A percentile compares a stretch with the other conserved stretches of the same genome.
These are phyloP conservation scores for Proisotoma minuta DNA, from an alignment of 2,888 invertebrate species.

Conservation along the genomic window DNA sequence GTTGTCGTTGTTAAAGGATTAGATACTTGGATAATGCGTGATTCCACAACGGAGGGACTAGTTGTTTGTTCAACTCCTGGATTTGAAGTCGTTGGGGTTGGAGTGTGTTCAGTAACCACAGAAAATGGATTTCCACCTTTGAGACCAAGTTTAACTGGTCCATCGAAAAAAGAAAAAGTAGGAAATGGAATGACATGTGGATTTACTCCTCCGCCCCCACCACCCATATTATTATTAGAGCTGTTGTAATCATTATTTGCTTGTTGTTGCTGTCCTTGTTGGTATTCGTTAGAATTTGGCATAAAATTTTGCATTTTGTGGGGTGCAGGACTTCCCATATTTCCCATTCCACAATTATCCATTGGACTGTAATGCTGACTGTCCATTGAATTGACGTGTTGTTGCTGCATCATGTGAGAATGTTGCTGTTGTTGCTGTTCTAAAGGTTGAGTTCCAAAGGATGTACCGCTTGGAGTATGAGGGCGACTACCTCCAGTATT, in stretches of 20 bases:
- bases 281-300: conserved; percentile 1
- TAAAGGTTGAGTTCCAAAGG: conserved; percentile 2
- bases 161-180: conserved; percentile 43
- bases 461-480: conserved; percentile 38
- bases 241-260: background rate
- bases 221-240: conserved; percentile 15
- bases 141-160: conserved; percentile 36
- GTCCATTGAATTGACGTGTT: conserved; percentile 24
- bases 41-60: no score
- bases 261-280: background rate
- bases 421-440: conserved; percentile 45
- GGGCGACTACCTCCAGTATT: conserved; percentile 46
- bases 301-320: conserved; percentile 9
- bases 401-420: conserved; percentile 50
- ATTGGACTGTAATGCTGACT: background rate
- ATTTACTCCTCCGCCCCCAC: conserved; percentile 40
- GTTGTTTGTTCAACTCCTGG: background rate
- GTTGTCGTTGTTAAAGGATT: background rate
- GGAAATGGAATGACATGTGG: conserved; percentile 40
- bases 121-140: conserved; percentile 47
- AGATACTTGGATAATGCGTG: background rate
- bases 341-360: conserved; percentile 25
- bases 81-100: conserved; percentile 24
- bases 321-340: conserved; percentile 21
- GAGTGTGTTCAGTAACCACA: conserved; percentile 41